Evolutionary conservation across 2,797 vertebrate genomes (phyloP).

Genomic region (Poeciliopsis paucimaculata): DNA sequence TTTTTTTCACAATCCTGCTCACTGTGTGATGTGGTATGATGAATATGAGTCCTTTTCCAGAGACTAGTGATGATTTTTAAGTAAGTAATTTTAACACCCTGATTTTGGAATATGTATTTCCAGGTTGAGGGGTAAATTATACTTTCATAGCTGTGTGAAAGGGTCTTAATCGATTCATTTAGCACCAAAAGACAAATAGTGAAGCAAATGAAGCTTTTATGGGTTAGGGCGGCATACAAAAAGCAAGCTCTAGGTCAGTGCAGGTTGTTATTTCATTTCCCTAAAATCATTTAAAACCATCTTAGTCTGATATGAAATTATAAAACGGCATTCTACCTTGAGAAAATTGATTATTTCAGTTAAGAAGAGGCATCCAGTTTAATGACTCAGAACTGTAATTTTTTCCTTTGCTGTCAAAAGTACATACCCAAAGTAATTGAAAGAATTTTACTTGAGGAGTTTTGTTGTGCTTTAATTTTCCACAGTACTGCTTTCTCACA

Average conservation of each 20-base stretch:
- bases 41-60: not conserved
- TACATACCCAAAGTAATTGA: not conserved
- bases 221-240: constrained; percentile 2
- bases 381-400: not conserved
- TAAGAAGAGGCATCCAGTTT: not conserved
- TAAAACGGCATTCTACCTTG: not conserved
- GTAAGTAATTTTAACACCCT: not conserved
- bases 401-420: not conserved
- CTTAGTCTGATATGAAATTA: not conserved
- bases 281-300: not conserved
- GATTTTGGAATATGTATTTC: not conserved
- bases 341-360: not conserved
- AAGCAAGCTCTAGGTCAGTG: constrained; percentile 3
- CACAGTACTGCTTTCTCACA: constrained; percentile 2
- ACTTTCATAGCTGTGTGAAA: constrained; percentile 23
- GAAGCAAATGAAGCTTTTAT: constrained; percentile 9
- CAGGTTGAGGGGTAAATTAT: constrained; percentile 37
- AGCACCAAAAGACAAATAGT: constrained; percentile 10
- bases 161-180: constrained; percentile 34
- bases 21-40: not conserved
- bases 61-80: not conserved
- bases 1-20: not conserved
- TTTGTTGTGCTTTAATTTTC: constrained; percentile 13
- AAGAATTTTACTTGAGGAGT: constrained; percentile 3
- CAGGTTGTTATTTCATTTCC: not conserved